Percentiles rank a stretch among this genome's conserved stretches.
phyloP scores from a whole-genome alignment of 2,113 vertebrate species.

The Pardalotus punctatus region DNA sequence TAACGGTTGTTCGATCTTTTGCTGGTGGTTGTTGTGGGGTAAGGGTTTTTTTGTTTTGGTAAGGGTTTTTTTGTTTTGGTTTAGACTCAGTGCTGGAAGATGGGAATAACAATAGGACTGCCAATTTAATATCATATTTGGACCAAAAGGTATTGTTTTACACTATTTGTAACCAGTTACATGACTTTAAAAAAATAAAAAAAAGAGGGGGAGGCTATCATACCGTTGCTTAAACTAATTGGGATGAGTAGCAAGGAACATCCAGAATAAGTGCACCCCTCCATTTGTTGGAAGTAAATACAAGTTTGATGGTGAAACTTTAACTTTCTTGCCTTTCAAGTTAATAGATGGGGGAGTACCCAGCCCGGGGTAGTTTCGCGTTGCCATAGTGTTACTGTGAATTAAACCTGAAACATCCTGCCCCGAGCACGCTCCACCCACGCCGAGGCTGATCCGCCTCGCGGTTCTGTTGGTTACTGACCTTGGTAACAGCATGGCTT shows the following conservation, averaged over 20 bases:
- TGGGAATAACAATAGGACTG: not conserved
- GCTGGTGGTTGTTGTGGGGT: not conserved
- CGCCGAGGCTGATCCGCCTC: fast-evolving
- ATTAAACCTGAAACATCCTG: not conserved
- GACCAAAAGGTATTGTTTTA: not conserved
- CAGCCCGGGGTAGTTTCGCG: not conserved
- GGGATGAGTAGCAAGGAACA: not conserved
- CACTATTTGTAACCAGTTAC: not conserved
- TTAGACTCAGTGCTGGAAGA: not conserved
- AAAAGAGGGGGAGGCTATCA: fast-evolving
- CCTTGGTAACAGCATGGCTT: not conserved
- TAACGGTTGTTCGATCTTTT: not conserved
- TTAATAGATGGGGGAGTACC: not conserved
- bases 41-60: no score
- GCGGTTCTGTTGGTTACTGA: not conserved
- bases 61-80: not conserved
- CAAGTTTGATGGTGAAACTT: not conserved
- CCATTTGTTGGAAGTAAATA: not conserved
- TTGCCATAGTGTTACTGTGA: not conserved
- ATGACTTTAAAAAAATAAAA: not conserved
- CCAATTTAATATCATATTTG: not conserved
- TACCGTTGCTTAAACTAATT: not conserved
- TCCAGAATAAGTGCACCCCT: not conserved
- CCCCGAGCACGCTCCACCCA: not conserved
- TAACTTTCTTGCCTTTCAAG: not conserved